Percentiles rank a stretch among this genome's conserved stretches.
phyloP scores from a whole-genome alignment of 2,888 invertebrate species.

The Sminthurinus aureus region DNA sequence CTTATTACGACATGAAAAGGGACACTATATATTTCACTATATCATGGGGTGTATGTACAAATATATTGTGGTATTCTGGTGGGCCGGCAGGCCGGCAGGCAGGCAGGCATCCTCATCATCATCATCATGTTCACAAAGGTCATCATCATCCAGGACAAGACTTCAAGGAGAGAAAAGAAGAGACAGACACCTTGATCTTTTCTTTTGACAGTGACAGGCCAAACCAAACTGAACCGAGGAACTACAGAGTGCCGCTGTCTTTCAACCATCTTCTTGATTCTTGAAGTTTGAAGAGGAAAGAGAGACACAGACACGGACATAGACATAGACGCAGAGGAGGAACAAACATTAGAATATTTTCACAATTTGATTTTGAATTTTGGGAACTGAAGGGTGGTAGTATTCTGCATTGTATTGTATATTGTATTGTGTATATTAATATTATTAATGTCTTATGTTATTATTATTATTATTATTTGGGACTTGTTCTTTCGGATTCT shows the following conservation, averaged over 20 bases:
- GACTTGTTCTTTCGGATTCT: not conserved
- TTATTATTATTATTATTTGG: slow-evolving; percentile 9
- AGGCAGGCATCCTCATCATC: too few species aligned
- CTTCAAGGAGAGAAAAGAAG: slow-evolving; percentile 11
- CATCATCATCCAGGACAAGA: slow-evolving; percentile 1
- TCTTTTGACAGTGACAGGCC: slow-evolving; percentile 38
- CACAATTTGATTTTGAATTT: not conserved
- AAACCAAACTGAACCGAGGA: not conserved
- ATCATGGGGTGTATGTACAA: not conserved
- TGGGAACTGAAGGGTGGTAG: slow-evolving; percentile 19
- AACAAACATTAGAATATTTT: not conserved
- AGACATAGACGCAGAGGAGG: too few species aligned
- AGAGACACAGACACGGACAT: not conserved
- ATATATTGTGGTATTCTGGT: too few species aligned
- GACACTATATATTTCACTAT: slow-evolving; percentile 12
- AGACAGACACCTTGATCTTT: slow-evolving; percentile 38
- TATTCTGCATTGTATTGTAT: too few species aligned
- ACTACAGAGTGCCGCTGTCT: slow-evolving; percentile 22
- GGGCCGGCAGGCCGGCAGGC: too few species aligned
- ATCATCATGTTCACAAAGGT: slow-evolving; percentile 26
- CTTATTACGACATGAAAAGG: slow-evolving; percentile 35
- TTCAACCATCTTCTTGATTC: slow-evolving; percentile 27
- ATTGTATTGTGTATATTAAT: too few species aligned
- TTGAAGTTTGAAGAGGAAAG: not conserved
- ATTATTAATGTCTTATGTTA: not conserved